Conservation (phyloP, 2,888 invertebrate genomes). For the Loripinus fragilis region DNA sequence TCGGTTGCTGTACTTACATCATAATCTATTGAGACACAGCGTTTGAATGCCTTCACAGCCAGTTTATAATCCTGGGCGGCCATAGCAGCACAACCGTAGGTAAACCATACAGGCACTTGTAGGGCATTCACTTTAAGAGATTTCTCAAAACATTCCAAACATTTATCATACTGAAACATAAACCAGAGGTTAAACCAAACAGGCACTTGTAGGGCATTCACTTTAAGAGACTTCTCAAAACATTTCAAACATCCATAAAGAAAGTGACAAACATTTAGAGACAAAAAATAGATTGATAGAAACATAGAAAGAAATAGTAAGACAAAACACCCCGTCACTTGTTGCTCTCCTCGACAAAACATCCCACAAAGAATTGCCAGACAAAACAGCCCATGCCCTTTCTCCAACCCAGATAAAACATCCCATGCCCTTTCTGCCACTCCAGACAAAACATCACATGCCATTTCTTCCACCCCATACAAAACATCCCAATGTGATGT, state of each 20-base stretch:
- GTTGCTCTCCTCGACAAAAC: too few relatives aligned
- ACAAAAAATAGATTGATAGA: too few relatives aligned
- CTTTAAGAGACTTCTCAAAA: conserved; percentile 91
- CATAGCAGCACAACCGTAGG: conserved; percentile 86
- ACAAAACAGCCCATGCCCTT: too few relatives aligned
- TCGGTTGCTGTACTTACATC: conserved; percentile 85
- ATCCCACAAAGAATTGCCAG: too few relatives aligned
- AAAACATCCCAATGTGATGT: too few relatives aligned
- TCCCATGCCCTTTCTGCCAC: too few relatives aligned
- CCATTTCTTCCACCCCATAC: too few relatives aligned
- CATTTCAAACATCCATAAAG: conserved; percentile 92
- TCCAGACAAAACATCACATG: too few relatives aligned
- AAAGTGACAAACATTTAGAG: too few relatives aligned
- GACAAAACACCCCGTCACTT: too few relatives aligned
- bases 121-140: conserved; percentile 94
- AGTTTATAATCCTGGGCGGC: conserved; percentile 84
- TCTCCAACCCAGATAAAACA: too few relatives aligned
- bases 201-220: conserved; percentile 92
- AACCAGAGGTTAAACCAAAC: conserved; percentile 14
- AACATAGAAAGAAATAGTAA: too few relatives aligned
- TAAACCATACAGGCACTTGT: conserved; percentile 86
- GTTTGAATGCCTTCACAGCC: conserved; percentile 93
- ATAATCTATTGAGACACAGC: conserved; percentile 93
- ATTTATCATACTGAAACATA: conserved; percentile 88
- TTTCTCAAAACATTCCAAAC: conserved; percentile 91